Conservation (phyloP, 2,888 invertebrate species). For the Arrhopalites spinosus region DNA sequence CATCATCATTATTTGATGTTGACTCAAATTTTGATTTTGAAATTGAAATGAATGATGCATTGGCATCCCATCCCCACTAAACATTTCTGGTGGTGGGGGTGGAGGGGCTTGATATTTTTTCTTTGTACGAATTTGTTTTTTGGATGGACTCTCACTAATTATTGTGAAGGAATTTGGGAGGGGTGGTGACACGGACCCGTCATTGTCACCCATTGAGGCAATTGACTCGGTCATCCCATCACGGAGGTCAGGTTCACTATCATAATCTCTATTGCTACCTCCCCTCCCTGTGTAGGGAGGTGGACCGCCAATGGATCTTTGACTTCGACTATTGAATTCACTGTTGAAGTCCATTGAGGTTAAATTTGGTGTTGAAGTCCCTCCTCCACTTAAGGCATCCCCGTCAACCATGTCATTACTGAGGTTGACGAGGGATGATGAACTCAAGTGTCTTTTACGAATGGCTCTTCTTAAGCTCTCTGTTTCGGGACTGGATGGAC, state of each 20-base stretch:
- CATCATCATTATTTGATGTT: background rate
- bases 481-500: background rate
- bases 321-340: constrained; percentile 15
- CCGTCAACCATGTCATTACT: background rate
- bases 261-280: constrained; percentile 12
- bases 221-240: constrained; percentile 4
- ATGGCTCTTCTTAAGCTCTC: constrained; percentile 41
- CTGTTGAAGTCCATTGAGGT: constrained; percentile 34
- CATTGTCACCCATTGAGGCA: constrained; percentile 12
- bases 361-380: constrained; percentile 51
- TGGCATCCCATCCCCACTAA: background rate
- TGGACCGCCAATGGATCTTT: constrained; percentile 23
- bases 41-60: background rate
- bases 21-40: background rate
- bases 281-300: background rate
- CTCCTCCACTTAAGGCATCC: constrained; percentile 33
- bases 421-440: constrained; percentile 41
- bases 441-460: constrained; percentile 45
- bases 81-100: constrained; percentile 61
- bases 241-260: constrained; percentile 74
- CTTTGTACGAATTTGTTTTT: constrained; percentile 65
- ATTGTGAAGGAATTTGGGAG: constrained; percentile 55
- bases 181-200: constrained; percentile 48
- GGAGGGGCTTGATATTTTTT: constrained; percentile 80
- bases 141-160: constrained; percentile 60